Percentiles rank a stretch among this genome's conserved stretches.
These are phyloP conservation scores for Agapornis roseicollis DNA, from an alignment of 2,113 vertebrate species.

Conservation along the genomic window DNA sequence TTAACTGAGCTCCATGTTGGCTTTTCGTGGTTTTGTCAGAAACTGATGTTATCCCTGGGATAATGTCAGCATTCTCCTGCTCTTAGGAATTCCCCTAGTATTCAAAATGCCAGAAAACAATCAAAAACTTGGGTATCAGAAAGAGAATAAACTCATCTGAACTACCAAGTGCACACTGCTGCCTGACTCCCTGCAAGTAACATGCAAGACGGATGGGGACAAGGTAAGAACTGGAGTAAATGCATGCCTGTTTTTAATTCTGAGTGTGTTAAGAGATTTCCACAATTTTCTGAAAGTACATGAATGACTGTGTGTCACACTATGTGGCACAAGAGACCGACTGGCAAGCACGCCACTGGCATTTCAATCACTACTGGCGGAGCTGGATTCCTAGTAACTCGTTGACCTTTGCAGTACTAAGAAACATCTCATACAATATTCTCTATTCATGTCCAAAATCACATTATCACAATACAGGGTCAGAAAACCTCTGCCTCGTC, in stretches of 20 bases:
- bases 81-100: not conserved
- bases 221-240: not conserved
- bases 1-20: not conserved
- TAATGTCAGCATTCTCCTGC: not conserved
- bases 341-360: not conserved
- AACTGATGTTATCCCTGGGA: not conserved
- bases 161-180: not conserved
- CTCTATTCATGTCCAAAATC: not conserved
- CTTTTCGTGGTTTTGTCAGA: not conserved
- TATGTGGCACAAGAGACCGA: not conserved
- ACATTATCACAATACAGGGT: not conserved
- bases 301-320: not conserved
- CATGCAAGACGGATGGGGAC: not conserved
- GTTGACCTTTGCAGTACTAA: not conserved
- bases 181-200: not conserved
- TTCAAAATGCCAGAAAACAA: not conserved
- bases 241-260: not conserved
- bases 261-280: not conserved
- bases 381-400: not conserved
- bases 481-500: not conserved
- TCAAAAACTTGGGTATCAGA: not conserved
- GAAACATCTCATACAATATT: not conserved
- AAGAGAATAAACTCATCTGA: not conserved
- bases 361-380: not conserved
- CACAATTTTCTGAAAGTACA: not conserved